phyloP scores from a whole-genome alignment of 1,140 invertebrate species.

The Zaprionus inermis region DNA sequence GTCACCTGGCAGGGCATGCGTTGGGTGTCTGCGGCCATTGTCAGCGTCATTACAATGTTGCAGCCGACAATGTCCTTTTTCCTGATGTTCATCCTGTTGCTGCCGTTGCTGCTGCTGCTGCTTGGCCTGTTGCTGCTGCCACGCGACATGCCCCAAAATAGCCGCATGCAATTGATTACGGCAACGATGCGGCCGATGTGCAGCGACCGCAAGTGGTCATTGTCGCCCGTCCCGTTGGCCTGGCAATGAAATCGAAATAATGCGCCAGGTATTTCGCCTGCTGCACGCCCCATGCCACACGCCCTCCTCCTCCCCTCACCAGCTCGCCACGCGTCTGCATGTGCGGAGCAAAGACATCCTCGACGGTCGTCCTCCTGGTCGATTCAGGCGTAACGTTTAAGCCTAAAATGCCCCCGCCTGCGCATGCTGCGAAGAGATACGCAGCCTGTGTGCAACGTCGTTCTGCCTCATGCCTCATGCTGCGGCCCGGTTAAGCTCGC shows the following conservation, averaged over 20 bases:
- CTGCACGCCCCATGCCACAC: not conserved
- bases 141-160: slow-evolving; percentile 43
- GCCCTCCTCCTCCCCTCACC: not conserved
- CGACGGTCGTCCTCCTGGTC: slow-evolving; percentile 19
- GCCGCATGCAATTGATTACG: slow-evolving; percentile 60
- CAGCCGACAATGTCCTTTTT: slow-evolving; percentile 23
- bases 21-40: slow-evolving; percentile 2
- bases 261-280: slow-evolving; percentile 35
- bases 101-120: slow-evolving; percentile 13
- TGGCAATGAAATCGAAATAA: slow-evolving; percentile 50
- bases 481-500: not conserved
- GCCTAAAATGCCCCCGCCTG: slow-evolving; percentile 41
- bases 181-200: slow-evolving; percentile 48
- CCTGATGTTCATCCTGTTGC: not conserved
- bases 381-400: slow-evolving; percentile 19
- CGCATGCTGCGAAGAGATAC: not conserved
- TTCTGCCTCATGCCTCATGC: not conserved
- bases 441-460: not conserved
- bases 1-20: not conserved
- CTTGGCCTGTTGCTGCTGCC: slow-evolving; percentile 13
- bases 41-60: slow-evolving; percentile 33
- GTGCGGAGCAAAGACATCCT: too few relatives aligned
- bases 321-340: too few relatives aligned
- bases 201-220: slow-evolving; percentile 39
- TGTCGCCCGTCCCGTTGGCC: slow-evolving; percentile 15